Conservation (phyloP, 2,888 invertebrate genomes). For the Drosophila dives region DNA sequence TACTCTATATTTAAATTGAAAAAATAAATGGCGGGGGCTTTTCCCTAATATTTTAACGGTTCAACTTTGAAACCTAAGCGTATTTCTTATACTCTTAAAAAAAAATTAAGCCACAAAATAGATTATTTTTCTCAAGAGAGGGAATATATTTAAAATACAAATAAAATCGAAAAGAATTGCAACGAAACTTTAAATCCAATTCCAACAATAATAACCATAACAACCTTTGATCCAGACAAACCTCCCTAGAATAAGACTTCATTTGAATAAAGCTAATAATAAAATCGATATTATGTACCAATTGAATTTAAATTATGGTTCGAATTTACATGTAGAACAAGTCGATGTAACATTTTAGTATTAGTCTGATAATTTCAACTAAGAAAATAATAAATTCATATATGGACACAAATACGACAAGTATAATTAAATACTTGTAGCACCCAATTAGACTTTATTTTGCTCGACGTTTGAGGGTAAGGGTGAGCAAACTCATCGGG, state of each 20-base stretch:
- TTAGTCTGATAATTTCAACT: constrained; percentile 37
- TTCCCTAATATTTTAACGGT: constrained; percentile 2
- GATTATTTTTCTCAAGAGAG: neutral
- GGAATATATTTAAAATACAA: constrained; percentile 12
- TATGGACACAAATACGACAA: constrained; percentile 6
- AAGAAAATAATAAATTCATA: constrained; percentile 38
- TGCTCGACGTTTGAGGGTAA: neutral
- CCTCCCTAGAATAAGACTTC: constrained; percentile 52
- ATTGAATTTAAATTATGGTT: constrained; percentile 59
- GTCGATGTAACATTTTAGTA: constrained; percentile 54
- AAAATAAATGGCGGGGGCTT: neutral
- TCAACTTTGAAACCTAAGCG: neutral
- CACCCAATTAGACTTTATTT: neutral
- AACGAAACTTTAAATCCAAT: constrained; percentile 55
- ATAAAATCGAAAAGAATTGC: constrained; percentile 52
- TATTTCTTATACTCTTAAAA: constrained; percentile 4
- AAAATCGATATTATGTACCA: constrained; percentile 45
- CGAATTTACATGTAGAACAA: constrained; percentile 68
- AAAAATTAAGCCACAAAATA: constrained; percentile 17
- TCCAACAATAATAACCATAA: constrained; percentile 28
- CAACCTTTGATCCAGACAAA: constrained; percentile 47
- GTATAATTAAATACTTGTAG: constrained; percentile 5
- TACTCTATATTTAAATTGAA: neutral
- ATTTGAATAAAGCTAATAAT: constrained; percentile 43
- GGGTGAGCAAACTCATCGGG: neutral